These are phyloP conservation scores for Aporrectodea caliginosa DNA, from an alignment of 1,140 invertebrate species.

Conservation along the genomic window DNA sequence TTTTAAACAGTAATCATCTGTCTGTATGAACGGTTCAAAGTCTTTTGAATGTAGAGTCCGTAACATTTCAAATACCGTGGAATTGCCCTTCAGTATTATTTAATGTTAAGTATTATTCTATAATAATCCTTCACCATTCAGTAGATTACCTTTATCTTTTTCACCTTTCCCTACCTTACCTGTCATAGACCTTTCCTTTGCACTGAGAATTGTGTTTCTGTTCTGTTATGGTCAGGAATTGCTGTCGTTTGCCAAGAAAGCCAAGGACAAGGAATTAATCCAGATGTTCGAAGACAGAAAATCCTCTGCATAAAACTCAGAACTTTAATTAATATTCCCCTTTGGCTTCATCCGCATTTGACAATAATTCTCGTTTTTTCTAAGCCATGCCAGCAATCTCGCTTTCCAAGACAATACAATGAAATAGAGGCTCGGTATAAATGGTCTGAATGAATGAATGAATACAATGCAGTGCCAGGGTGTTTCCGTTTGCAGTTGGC, in stretches of 20 bases:
- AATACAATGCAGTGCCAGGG: too few relatives aligned
- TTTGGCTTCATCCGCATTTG: neutral
- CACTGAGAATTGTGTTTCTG: neutral
- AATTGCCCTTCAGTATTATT: neutral
- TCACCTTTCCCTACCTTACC: neutral
- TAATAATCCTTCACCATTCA: neutral
- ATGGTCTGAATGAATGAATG: too few relatives aligned
- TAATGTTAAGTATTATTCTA: neutral
- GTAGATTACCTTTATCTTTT: neutral
- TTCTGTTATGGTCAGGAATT: neutral
- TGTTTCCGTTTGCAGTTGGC: too few relatives aligned
- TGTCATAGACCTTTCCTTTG: neutral
- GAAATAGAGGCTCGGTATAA: too few relatives aligned
- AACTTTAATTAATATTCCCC: too few relatives aligned
- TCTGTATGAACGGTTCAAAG: too few relatives aligned
- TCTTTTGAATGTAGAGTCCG: too few relatives aligned
- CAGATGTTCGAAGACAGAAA: neutral
- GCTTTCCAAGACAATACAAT: neutral
- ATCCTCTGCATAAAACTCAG: too few relatives aligned
- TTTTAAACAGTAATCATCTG: too few relatives aligned
- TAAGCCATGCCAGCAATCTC: neutral
- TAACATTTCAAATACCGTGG: neutral
- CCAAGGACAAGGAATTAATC: neutral
- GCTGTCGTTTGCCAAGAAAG: neutral
- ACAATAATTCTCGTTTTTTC: neutral